Evolutionary conservation across 2,797 vertebrate species (phyloP).

Genomic region (Onychomys leucogaster): DNA sequence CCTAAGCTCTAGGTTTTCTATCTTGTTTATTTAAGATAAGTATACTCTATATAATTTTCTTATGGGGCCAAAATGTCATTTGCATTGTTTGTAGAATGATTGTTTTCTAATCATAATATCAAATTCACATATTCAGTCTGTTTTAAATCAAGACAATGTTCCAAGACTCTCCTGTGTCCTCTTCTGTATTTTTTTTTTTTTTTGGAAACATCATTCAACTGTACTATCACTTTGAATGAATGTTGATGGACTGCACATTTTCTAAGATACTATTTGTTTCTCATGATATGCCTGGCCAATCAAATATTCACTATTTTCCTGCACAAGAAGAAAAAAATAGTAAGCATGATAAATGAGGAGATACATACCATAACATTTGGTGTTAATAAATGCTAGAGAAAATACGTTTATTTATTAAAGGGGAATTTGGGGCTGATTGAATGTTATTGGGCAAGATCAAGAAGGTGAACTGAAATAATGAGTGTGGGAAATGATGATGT

Average conservation of each 20-base stretch:
- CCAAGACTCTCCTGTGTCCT: background rate
- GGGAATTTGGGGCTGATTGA: background rate
- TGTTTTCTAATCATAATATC: background rate
- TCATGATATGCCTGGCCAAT: background rate
- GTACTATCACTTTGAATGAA: background rate
- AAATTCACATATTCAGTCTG: background rate
- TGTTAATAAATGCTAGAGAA: background rate
- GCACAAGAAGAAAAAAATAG: background rate
- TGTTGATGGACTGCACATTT: background rate
- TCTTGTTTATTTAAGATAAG: constrained; percentile 28
- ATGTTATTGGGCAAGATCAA: background rate
- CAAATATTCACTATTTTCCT: background rate
- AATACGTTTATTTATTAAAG: background rate
- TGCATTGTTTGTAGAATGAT: background rate
- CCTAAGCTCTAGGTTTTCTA: background rate
- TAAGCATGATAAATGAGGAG: background rate
- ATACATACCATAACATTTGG: background rate
- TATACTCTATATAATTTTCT: background rate
- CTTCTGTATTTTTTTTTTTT: background rate
- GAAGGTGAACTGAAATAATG: background rate
- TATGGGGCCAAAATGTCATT: background rate
- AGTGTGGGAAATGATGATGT: background rate
- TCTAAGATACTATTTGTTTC: background rate
- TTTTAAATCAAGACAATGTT: constrained; percentile 15
- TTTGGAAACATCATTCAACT: background rate